Evolutionary conservation across 1,140 invertebrate species (phyloP).

Genomic region (Globodera rostochiensis): DNA sequence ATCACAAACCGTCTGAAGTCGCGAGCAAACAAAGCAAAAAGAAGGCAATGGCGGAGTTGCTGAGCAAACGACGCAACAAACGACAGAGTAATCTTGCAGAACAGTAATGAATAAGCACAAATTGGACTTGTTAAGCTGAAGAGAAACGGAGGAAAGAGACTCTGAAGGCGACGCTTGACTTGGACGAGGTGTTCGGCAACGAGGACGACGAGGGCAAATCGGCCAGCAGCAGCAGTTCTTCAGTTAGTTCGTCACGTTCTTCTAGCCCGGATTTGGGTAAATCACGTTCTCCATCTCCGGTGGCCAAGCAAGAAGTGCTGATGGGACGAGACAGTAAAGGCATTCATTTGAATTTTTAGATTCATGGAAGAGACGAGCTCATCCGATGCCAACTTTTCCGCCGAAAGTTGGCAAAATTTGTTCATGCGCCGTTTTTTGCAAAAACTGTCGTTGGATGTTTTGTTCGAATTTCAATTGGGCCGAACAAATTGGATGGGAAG

Average conservation of each 20-base stretch:
- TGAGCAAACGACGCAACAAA: conserved; percentile 57
- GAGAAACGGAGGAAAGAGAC: conserved; percentile 55
- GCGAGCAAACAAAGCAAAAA: conserved; percentile 57
- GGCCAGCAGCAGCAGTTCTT: conserved; percentile 25
- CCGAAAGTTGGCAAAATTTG: conserved; percentile 64
- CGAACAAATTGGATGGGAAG: conserved; percentile 75
- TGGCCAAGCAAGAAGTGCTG: conserved; percentile 29
- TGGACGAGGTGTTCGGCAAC: conserved; percentile 57
- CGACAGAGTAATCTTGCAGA: conserved; percentile 46
- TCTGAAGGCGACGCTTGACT: conserved; percentile 47
- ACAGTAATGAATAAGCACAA: neutral
- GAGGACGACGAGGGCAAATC: conserved; percentile 31
- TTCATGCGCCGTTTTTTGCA: conserved; percentile 92
- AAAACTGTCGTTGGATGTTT: conserved; percentile 87
- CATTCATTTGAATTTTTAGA: conserved; percentile 39
- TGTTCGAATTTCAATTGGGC: conserved; percentile 92
- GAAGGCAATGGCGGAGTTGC: conserved; percentile 54
- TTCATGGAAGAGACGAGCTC: conserved; percentile 46
- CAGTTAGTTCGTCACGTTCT: conserved; percentile 41
- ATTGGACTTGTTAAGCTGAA: conserved; percentile 49
- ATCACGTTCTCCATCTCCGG: conserved; percentile 44
- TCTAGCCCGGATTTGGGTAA: conserved; percentile 49
- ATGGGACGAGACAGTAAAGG: too few relatives aligned
- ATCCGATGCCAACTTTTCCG: conserved; percentile 51
- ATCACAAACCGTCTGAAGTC: conserved; percentile 59